Conservation (phyloP, 2,113 vertebrate species). For the Scopus umbretta region DNA sequence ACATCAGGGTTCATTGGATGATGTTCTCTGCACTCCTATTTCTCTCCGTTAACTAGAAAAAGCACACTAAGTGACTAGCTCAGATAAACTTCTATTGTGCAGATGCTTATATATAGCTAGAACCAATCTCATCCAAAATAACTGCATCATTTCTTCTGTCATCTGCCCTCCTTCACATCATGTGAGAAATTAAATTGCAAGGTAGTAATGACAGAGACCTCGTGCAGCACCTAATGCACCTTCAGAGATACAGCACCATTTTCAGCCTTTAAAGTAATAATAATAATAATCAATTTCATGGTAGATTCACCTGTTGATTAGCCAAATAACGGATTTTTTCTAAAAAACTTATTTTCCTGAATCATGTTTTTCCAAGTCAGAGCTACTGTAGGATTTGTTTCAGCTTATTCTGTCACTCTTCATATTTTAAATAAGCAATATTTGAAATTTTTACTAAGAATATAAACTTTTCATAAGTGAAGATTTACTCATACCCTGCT, state of each 20-base stretch:
- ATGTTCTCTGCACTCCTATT: not conserved
- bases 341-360: not conserved
- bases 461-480: not conserved
- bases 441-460: not conserved
- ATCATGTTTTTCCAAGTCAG: not conserved
- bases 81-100: not conserved
- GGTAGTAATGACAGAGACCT: not conserved
- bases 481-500: not conserved
- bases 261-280: not conserved
- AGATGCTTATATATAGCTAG: not conserved
- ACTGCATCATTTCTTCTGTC: not conserved
- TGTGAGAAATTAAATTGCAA: not conserved
- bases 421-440: not conserved
- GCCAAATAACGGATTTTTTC: not conserved
- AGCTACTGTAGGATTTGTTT: not conserved
- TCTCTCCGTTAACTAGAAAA: not conserved
- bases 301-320: not conserved
- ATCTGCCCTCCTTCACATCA: not conserved
- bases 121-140: not conserved
- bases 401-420: not conserved
- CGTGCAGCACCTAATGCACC: not conserved
- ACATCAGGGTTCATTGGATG: not conserved
- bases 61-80: not conserved
- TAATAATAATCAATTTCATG: not conserved
- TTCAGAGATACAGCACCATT: not conserved